phyloP scores from a whole-genome alignment of 2,113 vertebrate species.

The Vidua macroura region DNA sequence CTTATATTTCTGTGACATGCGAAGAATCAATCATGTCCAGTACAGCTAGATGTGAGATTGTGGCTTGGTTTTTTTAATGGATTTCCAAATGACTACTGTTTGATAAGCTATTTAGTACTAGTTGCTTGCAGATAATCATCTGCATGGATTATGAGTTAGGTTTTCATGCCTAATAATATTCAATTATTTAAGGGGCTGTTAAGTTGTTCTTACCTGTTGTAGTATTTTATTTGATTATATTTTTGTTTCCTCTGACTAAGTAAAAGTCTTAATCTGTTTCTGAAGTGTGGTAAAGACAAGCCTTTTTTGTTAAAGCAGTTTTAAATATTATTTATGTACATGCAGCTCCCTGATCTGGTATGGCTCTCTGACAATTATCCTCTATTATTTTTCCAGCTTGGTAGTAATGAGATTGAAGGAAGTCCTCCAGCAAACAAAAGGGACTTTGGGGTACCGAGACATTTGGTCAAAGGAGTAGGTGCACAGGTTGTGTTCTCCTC shows the following conservation, averaged over 20 bases:
- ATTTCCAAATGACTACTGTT: not conserved
- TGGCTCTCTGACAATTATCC: no score
- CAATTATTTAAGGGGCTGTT: not conserved
- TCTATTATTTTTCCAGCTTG: not conserved
- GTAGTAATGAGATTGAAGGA: not conserved
- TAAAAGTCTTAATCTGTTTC: not conserved
- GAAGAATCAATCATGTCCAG: not conserved
- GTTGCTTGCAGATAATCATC: not conserved
- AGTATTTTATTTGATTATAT: not conserved
- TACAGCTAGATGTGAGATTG: not conserved
- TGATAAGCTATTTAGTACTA: not conserved
- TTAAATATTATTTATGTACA: fast-evolving
- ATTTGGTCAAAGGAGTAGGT: not conserved
- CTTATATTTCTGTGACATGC: not conserved
- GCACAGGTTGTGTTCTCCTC: not conserved
- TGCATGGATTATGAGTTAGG: not conserved
- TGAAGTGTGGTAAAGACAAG: not conserved
- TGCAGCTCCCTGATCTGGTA: not conserved
- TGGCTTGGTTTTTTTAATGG: not conserved
- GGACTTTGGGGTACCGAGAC: not conserved
- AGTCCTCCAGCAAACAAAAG: not conserved
- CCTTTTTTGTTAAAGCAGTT: not conserved
- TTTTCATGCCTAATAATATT: not conserved
- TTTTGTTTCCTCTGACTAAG: not conserved
- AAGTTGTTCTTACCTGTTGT: not conserved